These are phyloP conservation scores for Bombus waltoni DNA, from an alignment of 1,140 invertebrate species.

Conservation along the genomic window DNA sequence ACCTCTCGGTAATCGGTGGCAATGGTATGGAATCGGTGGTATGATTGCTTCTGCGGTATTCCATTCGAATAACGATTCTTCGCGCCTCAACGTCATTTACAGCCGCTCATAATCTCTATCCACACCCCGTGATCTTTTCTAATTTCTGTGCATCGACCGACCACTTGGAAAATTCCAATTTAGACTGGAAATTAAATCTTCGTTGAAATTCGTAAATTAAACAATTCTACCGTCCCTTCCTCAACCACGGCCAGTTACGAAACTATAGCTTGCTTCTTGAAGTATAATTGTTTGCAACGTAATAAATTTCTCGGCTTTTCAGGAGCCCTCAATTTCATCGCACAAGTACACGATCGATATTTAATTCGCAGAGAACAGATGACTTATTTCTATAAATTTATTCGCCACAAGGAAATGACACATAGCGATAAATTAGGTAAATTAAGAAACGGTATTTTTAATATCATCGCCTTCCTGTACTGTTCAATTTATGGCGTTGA, in stretches of 20 bases:
- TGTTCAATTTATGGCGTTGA: too few relatives aligned
- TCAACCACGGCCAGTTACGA: not conserved
- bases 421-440: too few relatives aligned
- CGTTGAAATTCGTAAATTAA: not conserved
- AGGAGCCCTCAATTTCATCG: too few relatives aligned
- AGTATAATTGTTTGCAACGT: not conserved
- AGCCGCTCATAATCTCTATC: not conserved
- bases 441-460: too few relatives aligned
- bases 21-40: constrained; percentile 6
- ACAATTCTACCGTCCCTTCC: too few relatives aligned
- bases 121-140: not conserved
- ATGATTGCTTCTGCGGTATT: constrained; percentile 50
- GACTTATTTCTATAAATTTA: too few relatives aligned
- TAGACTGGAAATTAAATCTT: not conserved
- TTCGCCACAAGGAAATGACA: too few relatives aligned
- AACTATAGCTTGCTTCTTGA: not conserved
- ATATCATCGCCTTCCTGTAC: too few relatives aligned
- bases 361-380: too few relatives aligned
- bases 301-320: too few relatives aligned
- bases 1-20: constrained; percentile 48
- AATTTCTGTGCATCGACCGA: not conserved
- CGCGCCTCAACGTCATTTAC: constrained; percentile 8
- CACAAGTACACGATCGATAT: too few relatives aligned
- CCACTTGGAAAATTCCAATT: not conserved
- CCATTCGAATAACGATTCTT: constrained; percentile 27